Percentiles rank a stretch among this genome's conserved stretches.
These are phyloP conservation scores for Gallirallus australis DNA, from an alignment of 2,797 vertebrate genomes.

Conservation along the genomic window DNA sequence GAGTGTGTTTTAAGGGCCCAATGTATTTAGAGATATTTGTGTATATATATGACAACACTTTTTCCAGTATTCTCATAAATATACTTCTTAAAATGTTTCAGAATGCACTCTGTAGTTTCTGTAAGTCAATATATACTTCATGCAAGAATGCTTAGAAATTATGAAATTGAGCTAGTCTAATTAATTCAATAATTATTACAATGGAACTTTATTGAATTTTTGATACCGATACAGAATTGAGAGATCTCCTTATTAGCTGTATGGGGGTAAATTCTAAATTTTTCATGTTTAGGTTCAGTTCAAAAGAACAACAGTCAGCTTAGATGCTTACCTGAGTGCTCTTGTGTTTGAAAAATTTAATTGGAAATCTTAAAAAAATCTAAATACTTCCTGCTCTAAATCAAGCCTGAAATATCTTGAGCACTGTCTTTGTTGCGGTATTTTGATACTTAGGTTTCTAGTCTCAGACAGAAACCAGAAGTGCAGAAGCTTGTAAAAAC, in stretches of 20 bases:
- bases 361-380: neutral
- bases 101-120: neutral
- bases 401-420: slow-evolving; percentile 21
- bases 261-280: neutral
- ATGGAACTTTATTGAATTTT: neutral
- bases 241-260: neutral
- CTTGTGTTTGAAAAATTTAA: neutral
- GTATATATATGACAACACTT: neutral
- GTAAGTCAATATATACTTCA: neutral
- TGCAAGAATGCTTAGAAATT: neutral
- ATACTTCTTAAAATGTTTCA: neutral
- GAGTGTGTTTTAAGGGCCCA: neutral
- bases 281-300: neutral
- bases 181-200: neutral
- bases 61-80: neutral
- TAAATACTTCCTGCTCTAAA: slow-evolving; percentile 24
- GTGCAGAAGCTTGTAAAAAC: slow-evolving; percentile 20
- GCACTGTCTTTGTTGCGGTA: slow-evolving; percentile 11
- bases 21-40: neutral
- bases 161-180: neutral
- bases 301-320: neutral
- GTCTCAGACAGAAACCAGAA: slow-evolving; percentile 33
- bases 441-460: slow-evolving; percentile 26
- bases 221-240: neutral
- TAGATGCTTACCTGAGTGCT: neutral